Evolutionary conservation across 2,888 invertebrate species (phyloP).

Genomic region (Epinotia ramella): DNA sequence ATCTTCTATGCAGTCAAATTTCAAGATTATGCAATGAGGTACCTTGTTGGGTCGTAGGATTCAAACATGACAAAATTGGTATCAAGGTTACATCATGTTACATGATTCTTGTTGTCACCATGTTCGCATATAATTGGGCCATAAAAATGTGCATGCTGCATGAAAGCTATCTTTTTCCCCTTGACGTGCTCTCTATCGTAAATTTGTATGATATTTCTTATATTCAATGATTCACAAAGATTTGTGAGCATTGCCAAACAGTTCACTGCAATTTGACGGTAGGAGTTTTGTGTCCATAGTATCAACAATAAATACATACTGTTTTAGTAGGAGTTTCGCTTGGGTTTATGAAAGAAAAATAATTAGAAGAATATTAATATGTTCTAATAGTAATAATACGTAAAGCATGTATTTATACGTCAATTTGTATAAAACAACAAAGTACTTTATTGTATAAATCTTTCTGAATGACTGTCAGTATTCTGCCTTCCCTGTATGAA

Average conservation of each 20-base stretch:
- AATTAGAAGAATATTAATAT: neutral
- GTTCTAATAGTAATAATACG: neutral
- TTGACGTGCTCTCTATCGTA: neutral
- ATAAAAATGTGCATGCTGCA: slow-evolving; percentile 20
- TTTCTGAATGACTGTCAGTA: slow-evolving; percentile 23
- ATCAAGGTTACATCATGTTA: neutral
- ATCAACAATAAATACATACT: neutral
- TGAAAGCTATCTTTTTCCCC: slow-evolving; percentile 9
- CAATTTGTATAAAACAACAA: neutral
- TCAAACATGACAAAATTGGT: neutral
- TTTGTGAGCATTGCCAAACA: neutral
- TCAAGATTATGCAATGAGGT: slow-evolving; percentile 20
- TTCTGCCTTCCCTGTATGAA: slow-evolving; percentile 32
- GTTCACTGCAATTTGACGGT: neutral
- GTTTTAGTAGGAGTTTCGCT: neutral
- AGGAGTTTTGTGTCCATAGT: neutral
- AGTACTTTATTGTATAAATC: slow-evolving; percentile 1
- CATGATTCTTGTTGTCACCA: neutral
- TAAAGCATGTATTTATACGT: neutral
- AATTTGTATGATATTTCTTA: neutral
- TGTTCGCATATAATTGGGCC: slow-evolving; percentile 5
- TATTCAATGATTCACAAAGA: neutral
- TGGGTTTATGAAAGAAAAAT: neutral
- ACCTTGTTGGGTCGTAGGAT: neutral
- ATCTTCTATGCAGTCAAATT: slow-evolving; percentile 25